These are phyloP conservation scores for Nasonovia ribisnigri DNA, from an alignment of 2,888 invertebrate genomes.

Conservation along the genomic window DNA sequence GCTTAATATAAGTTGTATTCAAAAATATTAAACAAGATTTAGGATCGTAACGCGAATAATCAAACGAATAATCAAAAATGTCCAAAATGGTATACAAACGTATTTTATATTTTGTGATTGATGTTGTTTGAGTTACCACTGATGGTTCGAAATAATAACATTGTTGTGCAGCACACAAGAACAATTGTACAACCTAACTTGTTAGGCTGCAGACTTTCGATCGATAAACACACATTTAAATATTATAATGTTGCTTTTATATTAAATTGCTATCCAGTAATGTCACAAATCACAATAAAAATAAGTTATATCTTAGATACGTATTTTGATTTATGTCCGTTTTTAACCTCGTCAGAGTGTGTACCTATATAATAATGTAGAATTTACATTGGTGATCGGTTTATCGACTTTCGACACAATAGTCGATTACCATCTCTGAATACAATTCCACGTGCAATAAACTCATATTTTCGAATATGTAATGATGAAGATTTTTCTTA, in stretches of 20 bases:
- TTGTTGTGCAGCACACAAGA: neutral
- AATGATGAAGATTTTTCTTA: neutral
- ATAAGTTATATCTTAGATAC: neutral
- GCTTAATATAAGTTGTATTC: no score
- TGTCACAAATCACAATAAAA: neutral
- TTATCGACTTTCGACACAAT: neutral
- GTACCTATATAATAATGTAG: neutral
- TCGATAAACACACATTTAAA: neutral
- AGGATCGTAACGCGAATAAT: no score
- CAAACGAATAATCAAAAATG: no score
- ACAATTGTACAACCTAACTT: neutral
- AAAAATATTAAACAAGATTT: no score
- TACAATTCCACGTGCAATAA: neutral
- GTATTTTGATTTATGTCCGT: neutral
- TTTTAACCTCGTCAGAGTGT: neutral
- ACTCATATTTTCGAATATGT: neutral
- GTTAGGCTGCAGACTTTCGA: neutral
- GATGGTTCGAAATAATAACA: neutral
- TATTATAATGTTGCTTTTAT: neutral
- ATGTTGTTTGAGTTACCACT: neutral
- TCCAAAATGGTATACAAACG: neutral
- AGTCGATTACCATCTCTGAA: conserved; percentile 6
- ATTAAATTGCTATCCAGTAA: neutral
- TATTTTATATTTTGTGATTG: neutral
- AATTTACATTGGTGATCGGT: neutral